Percentiles rank a stretch among this genome's conserved stretches.
phyloP scores from a whole-genome alignment of 2,888 invertebrate species.

The Teleiodes luculella region DNA sequence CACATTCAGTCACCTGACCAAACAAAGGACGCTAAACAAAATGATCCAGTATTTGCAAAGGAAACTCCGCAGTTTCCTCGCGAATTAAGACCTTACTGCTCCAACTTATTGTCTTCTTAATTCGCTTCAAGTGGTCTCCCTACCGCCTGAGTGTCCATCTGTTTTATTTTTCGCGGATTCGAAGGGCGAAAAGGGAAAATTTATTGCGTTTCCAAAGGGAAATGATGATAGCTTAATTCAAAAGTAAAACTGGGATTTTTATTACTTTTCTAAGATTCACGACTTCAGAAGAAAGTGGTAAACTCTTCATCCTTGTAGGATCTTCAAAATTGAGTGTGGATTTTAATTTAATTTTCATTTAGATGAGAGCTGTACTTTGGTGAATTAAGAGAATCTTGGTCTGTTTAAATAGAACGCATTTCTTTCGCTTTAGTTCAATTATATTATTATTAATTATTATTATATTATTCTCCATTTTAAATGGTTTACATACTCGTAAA shows the following conservation, averaged over 20 bases:
- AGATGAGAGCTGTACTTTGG: no score
- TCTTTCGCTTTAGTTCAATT: no score
- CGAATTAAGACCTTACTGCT: conserved; percentile 19
- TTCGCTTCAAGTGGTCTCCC: conserved; percentile 17
- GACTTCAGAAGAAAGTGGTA: not conserved
- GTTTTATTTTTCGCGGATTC: not conserved
- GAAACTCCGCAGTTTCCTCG: conserved; percentile 9
- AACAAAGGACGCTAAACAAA: conserved; percentile 10
- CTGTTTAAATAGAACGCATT: no score
- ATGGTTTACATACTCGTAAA: no score
- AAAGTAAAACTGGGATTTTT: not conserved
- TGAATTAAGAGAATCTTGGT: not conserved
- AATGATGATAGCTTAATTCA: not conserved
- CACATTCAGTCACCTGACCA: conserved; percentile 12
- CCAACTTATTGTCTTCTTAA: conserved; percentile 16
- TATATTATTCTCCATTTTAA: no score
- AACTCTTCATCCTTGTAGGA: no score
- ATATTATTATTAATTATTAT: no score
- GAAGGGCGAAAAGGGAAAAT: not conserved
- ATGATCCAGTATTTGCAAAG: conserved; percentile 12
- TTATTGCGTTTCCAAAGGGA: not conserved
- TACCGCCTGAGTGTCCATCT: conserved; percentile 7
- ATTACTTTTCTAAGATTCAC: not conserved
- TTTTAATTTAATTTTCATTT: no score
- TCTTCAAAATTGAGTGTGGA: no score